These are phyloP conservation scores for Siniperca undulata DNA, from an alignment of 2,797 vertebrate genomes.

Conservation along the genomic window DNA sequence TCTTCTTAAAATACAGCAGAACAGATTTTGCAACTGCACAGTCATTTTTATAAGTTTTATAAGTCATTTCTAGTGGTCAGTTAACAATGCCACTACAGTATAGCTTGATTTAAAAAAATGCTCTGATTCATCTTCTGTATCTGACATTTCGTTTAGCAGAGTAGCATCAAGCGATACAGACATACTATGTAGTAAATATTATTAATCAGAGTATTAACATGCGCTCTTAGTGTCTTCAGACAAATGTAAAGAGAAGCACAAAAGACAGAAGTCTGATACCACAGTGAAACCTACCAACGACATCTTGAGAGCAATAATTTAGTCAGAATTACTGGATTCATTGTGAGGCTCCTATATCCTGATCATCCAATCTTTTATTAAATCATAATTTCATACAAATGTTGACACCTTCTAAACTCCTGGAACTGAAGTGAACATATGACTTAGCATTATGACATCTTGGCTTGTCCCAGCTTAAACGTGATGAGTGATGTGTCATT, in stretches of 20 bases:
- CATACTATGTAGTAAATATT: neutral
- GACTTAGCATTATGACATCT: neutral
- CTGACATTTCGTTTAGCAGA: neutral
- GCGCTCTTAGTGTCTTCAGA: neutral
- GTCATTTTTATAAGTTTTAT: neutral
- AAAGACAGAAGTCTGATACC: neutral
- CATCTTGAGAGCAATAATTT: neutral
- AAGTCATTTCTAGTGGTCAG: neutral
- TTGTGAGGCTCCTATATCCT: neutral
- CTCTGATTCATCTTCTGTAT: neutral
- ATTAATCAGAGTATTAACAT: neutral
- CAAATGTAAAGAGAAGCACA: neutral
- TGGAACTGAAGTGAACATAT: neutral
- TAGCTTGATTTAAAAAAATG: neutral
- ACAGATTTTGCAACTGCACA: neutral
- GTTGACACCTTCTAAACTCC: neutral
- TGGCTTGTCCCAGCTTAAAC: constrained; percentile 8
- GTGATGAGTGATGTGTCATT: constrained; percentile 16
- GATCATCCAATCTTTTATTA: neutral
- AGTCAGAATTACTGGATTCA: neutral
- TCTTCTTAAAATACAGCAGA: neutral
- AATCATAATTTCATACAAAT: neutral
- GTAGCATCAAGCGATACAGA: too few relatives aligned
- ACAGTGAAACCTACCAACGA: neutral
- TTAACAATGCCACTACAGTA: neutral